These are phyloP conservation scores for Lanius collurio DNA, from an alignment of 2,113 vertebrate genomes.

Conservation along the genomic window DNA sequence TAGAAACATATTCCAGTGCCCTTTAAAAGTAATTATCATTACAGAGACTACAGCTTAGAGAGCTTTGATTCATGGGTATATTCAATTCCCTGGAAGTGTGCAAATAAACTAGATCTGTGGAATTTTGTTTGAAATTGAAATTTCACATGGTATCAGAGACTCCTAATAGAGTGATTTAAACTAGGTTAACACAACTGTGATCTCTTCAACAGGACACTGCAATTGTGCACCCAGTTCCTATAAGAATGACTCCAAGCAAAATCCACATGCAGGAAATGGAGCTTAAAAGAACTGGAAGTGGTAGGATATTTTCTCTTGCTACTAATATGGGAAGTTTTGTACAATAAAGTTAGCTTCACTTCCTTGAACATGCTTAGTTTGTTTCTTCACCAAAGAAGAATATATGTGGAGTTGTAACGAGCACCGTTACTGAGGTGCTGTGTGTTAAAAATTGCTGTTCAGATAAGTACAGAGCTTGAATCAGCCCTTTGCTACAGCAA, in stretches of 20 bases:
- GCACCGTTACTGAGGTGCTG: background rate
- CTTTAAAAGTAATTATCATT: background rate
- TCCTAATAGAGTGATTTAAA: background rate
- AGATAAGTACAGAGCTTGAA: background rate
- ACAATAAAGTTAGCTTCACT: background rate
- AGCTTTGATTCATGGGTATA: background rate
- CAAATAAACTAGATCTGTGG: background rate
- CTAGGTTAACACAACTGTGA: background rate
- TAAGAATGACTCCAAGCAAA: constrained; percentile 99
- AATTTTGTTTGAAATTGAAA: background rate
- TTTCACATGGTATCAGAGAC: background rate
- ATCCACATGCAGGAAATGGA: constrained; percentile 99
- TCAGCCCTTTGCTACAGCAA: background rate
- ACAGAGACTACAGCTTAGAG: background rate
- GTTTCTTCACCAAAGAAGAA: background rate
- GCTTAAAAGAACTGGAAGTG: constrained; percentile 93
- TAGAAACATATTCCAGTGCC: background rate
- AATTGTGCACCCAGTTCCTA: constrained; percentile 97
- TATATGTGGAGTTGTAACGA: background rate
- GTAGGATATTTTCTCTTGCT: constrained; percentile 70
- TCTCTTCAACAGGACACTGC: constrained; percentile 87
- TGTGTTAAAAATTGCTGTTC: background rate
- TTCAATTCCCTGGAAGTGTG: background rate
- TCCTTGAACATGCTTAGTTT: background rate
- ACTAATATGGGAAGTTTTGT: background rate